phyloP scores from a whole-genome alignment of 1,140 invertebrate species.

The Drosophila pseudoananassae region DNA sequence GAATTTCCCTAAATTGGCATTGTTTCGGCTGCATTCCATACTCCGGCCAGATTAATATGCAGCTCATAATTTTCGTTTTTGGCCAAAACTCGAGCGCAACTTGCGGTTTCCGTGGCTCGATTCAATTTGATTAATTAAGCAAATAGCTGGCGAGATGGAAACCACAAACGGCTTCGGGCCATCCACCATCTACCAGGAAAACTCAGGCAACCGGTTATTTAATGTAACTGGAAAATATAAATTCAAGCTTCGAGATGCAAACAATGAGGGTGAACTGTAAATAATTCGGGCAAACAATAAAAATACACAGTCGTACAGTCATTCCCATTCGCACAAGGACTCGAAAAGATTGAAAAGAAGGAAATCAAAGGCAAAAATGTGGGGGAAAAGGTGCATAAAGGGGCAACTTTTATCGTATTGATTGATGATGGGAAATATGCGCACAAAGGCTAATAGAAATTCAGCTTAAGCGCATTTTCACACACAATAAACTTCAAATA shows the following conservation, averaged over 20 bases:
- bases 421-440: slow-evolving; percentile 82
- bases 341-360: slow-evolving; percentile 26
- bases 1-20: slow-evolving; percentile 36
- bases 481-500: slow-evolving; percentile 82
- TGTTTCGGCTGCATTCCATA: slow-evolving; percentile 21
- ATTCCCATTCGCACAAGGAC: slow-evolving; percentile 17
- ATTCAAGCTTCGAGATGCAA: slow-evolving; percentile 34
- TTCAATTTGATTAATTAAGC: slow-evolving; percentile 64
- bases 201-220: neutral
- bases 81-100: slow-evolving; percentile 37
- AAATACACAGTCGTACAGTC: slow-evolving; percentile 17
- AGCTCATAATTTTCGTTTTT: slow-evolving; percentile 46
- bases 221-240: slow-evolving; percentile 18
- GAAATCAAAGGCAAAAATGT: slow-evolving; percentile 9
- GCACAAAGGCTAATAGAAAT: slow-evolving; percentile 83
- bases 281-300: slow-evolving; percentile 44
- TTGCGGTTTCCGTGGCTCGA: slow-evolving; percentile 51
- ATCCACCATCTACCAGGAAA: neutral
- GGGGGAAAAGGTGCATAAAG: slow-evolving; percentile 2
- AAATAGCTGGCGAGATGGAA: slow-evolving; percentile 28
- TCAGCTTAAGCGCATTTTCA: slow-evolving; percentile 81
- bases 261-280: slow-evolving; percentile 34
- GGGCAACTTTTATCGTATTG: slow-evolving; percentile 73
- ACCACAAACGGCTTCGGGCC: slow-evolving; percentile 23
- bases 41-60: slow-evolving; percentile 44